Base-by-base conservation (phyloP, 2,888 invertebrate species). In the Meta bourneti region DNA sequence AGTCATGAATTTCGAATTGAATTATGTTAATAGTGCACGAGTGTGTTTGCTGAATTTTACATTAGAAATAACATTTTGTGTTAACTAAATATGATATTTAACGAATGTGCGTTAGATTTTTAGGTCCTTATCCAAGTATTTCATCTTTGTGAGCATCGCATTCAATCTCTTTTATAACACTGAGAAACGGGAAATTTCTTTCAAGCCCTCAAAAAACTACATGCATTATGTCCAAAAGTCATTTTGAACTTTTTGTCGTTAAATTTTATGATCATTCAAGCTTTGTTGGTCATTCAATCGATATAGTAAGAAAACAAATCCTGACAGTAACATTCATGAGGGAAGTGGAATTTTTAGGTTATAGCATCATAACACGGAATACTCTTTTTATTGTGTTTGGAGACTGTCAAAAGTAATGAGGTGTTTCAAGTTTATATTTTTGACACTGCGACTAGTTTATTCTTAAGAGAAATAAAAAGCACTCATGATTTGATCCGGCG, bases 361-460 rank as follows among this genome's bases (percentile, higher is more conserved):
- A 61, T 61, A 61, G 16, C 61, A 61, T 9, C 8, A 16, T 34
- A 34, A 34, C 34, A 34, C 4, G 34, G 34, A 34, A 34, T 16
- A 16, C 61, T 61, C 61, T 61, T 61, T 61, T 61, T 61, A 61
- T 11, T 61, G 16, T 61, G 61, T 61, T 61, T 11, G 13, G 61
- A 61, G 61, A 61, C 61, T 61, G 61, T 61, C 61, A 61, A 61
- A 61, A 61, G 61, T 61, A 61, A 61, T 61, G 61, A 61, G 61
- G 5, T 11, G 11, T 16, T 61, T 61, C 8, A 16, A 16, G 61
- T 61, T 61, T 61, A 61, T 61, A 16, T 16, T 61, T 61, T 61
- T 61, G 61, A 61, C 61, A 61, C 61, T 61, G 34, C 34, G 61
- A 61, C 61, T 61, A 16, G 13, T 61, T 61, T 16, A 16, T 7